Evolutionary conservation across 2,113 vertebrate species (phyloP), one percentile per base, ranked within the genome.

Genomic region (Sylvia atricapilla): DNA sequence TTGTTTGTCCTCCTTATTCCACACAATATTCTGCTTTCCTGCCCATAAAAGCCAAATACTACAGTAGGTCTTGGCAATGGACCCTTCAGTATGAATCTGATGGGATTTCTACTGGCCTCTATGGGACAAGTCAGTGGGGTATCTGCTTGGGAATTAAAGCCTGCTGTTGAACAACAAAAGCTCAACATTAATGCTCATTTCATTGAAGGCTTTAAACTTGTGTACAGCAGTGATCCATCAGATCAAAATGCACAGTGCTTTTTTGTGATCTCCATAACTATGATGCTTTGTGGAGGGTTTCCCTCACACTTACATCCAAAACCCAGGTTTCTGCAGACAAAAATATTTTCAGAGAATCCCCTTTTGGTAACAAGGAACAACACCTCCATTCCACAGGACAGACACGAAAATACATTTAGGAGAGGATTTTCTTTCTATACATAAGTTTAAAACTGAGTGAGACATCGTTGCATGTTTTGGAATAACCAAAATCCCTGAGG

Each of bases 381-480:
- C 30, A 12, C 4, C 60, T 18, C 44, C 8, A 13, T 74, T 87
- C 67, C 25, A 24, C 17, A 83, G 33, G 24, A 24, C 11, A 17
- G 13, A 58, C 10, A 21, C 0, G 0, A 66, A 22, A 41, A 77
- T 2, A 39, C 1, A 4, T 20, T 52, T 35, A 67, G 21, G 21
- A 73, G 68, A 43, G 2, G 3, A 33, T 47, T 60, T 76, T 22
- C 31, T 79, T 73, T 58, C 30, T 9, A 4, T 6, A 25, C 0
- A 0, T 1, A 28, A 23, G 5, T 66, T 73, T 80, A 82, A 79
- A 81, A 16, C 14, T 33, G 6, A 79, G 14, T 17, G 43, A 67
- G 0, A 85, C 85, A 64, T 66, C 35, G 80, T 2, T 47, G 8
- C 22, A 59, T 47, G 39, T 31, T 77, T 90, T 74, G 44, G 35